These are phyloP conservation scores for Meteorus cinctellus DNA, from an alignment of 2,888 invertebrate genomes.

Conservation along the genomic window DNA sequence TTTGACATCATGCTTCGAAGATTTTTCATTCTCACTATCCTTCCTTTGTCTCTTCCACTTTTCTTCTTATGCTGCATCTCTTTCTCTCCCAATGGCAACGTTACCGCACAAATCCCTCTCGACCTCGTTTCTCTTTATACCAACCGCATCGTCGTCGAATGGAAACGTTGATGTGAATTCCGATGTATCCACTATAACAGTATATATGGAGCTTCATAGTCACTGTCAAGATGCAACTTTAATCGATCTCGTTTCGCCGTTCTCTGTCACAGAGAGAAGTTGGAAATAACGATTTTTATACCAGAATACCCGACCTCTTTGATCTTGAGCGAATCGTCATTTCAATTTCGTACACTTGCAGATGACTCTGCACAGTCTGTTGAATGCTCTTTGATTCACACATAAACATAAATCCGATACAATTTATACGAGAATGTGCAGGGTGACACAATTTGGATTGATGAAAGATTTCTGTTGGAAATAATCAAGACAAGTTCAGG, in stretches of 20 bases:
- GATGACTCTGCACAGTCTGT: background rate
- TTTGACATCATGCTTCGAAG: background rate
- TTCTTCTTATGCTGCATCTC: background rate
- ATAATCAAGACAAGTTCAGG: too few species aligned
- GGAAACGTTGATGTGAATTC: background rate
- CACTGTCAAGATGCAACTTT: constrained; percentile 25
- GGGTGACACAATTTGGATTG: too few species aligned
- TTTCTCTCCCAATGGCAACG: background rate
- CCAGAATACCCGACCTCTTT: background rate
- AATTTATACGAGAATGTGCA: too few species aligned
- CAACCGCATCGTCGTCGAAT: background rate
- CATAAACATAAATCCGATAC: too few species aligned
- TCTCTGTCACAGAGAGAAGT: constrained; percentile 4
- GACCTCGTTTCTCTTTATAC: background rate
- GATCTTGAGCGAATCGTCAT: constrained; percentile 11
- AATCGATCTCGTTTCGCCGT: constrained; percentile 12
- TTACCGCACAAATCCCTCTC: background rate
- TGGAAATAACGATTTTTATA: background rate
- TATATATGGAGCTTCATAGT: background rate
- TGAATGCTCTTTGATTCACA: too few species aligned
- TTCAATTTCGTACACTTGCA: background rate
- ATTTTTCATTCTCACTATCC: background rate
- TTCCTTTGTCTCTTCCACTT: background rate
- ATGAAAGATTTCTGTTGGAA: too few species aligned
- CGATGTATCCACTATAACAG: background rate